Conservation (phyloP, 2,113 vertebrate genomes). For the Coracopsis vasa region DNA sequence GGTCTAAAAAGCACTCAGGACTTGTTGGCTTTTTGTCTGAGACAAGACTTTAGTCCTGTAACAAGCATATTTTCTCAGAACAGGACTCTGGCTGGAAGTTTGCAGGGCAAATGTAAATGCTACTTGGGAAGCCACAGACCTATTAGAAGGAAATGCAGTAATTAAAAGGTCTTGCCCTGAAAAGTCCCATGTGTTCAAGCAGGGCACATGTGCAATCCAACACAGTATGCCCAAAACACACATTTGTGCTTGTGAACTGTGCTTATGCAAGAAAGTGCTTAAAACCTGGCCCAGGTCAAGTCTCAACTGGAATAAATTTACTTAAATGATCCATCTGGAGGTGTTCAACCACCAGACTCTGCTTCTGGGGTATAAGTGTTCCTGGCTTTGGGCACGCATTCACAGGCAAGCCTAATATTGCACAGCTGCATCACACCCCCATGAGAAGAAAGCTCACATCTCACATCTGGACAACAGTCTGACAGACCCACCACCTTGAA, state of each 20-base stretch:
- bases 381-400: slow-evolving; percentile 14
- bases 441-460: background rate
- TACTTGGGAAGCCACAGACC: background rate
- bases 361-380: background rate
- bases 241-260: background rate
- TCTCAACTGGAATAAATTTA: slow-evolving; percentile 47
- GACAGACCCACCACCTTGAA: slow-evolving; percentile 14
- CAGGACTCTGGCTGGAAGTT: background rate
- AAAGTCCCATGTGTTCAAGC: background rate
- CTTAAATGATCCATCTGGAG: slow-evolving; percentile 36
- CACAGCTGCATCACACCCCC: slow-evolving; percentile 1
- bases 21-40: background rate
- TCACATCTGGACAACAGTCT: slow-evolving; percentile 32
- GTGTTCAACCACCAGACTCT: slow-evolving; percentile 26
- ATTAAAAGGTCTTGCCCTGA: slow-evolving; percentile 19
- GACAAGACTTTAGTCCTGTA: background rate
- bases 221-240: background rate
- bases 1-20: background rate
- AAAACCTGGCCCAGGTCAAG: slow-evolving; percentile 35
- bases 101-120: background rate
- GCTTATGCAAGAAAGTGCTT: slow-evolving; percentile 15
- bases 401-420: background rate
- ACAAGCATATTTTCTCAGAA: background rate
- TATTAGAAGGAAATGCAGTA: background rate
- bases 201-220: background rate